Evolutionary conservation across 2,888 invertebrate genomes (phyloP).

Genomic region (Troides oblongomaculatus): DNA sequence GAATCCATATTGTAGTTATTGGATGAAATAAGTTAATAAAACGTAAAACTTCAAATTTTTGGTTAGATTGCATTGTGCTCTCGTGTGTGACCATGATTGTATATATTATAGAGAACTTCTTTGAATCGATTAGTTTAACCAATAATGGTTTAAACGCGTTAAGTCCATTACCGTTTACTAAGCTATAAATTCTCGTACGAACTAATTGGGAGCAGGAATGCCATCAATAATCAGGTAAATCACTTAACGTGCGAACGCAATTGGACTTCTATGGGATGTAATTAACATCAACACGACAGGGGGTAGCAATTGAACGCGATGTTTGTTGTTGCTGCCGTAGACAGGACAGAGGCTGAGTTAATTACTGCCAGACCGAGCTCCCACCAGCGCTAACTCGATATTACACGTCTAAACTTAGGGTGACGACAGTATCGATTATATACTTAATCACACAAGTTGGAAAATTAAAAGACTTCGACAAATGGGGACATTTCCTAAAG

Average conservation of each 20-base stretch:
- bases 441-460: no score
- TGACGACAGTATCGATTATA: no score
- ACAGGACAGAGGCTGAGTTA: background rate
- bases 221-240: slow-evolving; percentile 9
- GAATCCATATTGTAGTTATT: no score
- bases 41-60: no score
- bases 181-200: slow-evolving; percentile 1
- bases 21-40: no score
- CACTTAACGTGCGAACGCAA: slow-evolving; percentile 7
- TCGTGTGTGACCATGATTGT: no score
- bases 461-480: no score
- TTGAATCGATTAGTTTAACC: background rate
- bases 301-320: slow-evolving; percentile 16
- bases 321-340: slow-evolving; percentile 14
- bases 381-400: background rate
- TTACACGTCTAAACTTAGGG: background rate
- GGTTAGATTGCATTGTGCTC: no score
- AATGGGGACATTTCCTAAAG: no score
- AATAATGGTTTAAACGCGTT: background rate
- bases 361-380: background rate
- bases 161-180: background rate
- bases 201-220: slow-evolving; percentile 7
- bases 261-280: slow-evolving; percentile 11
- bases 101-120: background rate
- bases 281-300: slow-evolving; percentile 14